Evolutionary conservation across 2,113 vertebrate species (phyloP).

Genomic region (Suncus etruscus): DNA sequence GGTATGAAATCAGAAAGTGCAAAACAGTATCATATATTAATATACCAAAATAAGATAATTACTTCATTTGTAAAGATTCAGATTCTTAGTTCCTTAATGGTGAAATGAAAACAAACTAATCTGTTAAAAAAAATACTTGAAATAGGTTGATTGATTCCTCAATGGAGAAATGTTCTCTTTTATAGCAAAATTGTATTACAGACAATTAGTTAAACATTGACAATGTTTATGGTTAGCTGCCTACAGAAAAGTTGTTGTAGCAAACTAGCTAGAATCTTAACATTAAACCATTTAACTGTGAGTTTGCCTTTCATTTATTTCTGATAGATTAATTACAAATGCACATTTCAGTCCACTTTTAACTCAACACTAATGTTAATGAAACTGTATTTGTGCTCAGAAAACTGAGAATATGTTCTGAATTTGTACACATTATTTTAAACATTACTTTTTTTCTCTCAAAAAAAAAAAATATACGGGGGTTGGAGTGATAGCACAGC

Average conservation of each 20-base stretch:
- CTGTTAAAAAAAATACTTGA: no score
- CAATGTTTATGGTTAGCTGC: background rate
- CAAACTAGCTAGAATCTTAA: background rate
- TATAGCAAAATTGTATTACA: background rate
- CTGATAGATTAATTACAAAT: background rate
- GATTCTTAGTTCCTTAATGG: background rate
- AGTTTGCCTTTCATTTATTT: background rate
- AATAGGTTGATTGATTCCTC: no score
- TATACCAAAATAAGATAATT: no score
- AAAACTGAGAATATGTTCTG: background rate
- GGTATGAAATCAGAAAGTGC: no score
- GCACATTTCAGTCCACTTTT: background rate
- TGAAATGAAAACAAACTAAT: background rate
- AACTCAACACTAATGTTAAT: background rate
- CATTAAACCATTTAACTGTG: background rate
- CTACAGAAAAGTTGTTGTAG: background rate
- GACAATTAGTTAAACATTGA: background rate
- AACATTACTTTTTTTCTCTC: background rate
- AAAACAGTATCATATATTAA: no score
- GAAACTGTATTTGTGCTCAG: background rate
- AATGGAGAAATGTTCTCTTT: background rate
- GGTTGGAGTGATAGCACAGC: background rate
- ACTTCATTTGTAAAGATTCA: no score
- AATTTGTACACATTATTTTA: background rate
- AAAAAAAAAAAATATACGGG: background rate